Conservation (phyloP, 2,888 invertebrate genomes). For the Crioceris asparagi region DNA sequence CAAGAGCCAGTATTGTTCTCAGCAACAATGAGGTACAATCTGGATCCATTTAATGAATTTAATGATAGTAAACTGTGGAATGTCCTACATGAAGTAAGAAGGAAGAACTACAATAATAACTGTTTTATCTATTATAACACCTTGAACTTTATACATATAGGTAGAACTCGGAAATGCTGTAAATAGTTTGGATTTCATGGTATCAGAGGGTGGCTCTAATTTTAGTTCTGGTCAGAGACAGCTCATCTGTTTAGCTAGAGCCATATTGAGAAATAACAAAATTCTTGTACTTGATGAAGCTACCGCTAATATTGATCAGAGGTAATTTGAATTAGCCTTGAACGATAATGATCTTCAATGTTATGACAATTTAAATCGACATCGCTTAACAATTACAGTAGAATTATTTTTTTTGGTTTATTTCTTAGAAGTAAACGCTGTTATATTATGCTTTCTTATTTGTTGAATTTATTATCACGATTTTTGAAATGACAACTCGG, state of each 20-base stretch:
- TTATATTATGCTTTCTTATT: too few relatives aligned
- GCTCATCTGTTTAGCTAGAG: constrained; percentile 74
- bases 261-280: constrained; percentile 67
- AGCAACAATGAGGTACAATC: constrained; percentile 70
- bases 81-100: constrained; percentile 53
- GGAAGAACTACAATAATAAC: too few relatives aligned
- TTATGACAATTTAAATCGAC: too few relatives aligned
- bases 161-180: constrained; percentile 66
- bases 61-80: constrained; percentile 67
- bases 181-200: constrained; percentile 48
- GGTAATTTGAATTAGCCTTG: too few relatives aligned
- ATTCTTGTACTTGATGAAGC: constrained; percentile 83
- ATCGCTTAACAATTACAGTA: too few relatives aligned
- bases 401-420: too few relatives aligned
- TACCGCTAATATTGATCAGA: constrained; percentile 81
- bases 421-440: too few relatives aligned
- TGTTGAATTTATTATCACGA: too few relatives aligned
- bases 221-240: constrained; percentile 84
- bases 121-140: too few relatives aligned
- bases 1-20: constrained; percentile 85
- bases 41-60: constrained; percentile 72
- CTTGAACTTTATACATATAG: constrained; percentile 32
- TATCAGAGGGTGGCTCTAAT: constrained; percentile 69
- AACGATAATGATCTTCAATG: too few relatives aligned
- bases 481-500: too few relatives aligned